A percentile compares a stretch with the other conserved stretches of the same genome.
Conservation (phyloP, 2,797 vertebrate genomes). For the Pantherophis alleghaniensis region DNA sequence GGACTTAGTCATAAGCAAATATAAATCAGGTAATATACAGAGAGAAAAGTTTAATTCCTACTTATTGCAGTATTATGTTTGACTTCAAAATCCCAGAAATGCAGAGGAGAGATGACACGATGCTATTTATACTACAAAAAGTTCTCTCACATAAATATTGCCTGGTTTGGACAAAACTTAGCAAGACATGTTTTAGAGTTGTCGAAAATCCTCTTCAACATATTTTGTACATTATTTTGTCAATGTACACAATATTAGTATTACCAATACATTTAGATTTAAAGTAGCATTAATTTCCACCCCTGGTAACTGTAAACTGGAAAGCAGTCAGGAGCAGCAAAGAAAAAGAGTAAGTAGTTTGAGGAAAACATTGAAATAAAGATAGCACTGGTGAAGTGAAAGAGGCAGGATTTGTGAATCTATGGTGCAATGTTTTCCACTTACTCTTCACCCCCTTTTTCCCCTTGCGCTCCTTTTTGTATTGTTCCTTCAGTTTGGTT, state of each 20-base stretch:
- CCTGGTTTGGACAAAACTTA: slow-evolving; percentile 22
- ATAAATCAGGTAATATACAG: neutral
- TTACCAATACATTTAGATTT: slow-evolving; percentile 34
- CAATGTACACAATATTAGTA: slow-evolving; percentile 47
- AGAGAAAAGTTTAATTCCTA: neutral
- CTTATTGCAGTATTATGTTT: neutral
- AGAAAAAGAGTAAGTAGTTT: slow-evolving; percentile 81
- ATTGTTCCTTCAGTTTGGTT: slow-evolving; percentile 99
- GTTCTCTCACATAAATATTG: neutral
- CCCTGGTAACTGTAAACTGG: slow-evolving; percentile 68
- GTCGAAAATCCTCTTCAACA: slow-evolving; percentile 37
- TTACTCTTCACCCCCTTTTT: slow-evolving; percentile 99
- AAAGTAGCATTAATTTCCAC: slow-evolving; percentile 74
- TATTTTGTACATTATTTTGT: slow-evolving; percentile 41
- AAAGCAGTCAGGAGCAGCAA: slow-evolving; percentile 78
- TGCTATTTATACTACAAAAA: neutral
- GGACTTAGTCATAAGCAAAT: neutral
- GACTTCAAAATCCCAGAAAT: neutral
- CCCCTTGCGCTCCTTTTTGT: slow-evolving; percentile 99
- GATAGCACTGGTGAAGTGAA: slow-evolving; percentile 71
- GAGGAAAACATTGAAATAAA: slow-evolving; percentile 81
- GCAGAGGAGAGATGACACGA: neutral
- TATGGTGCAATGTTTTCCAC: slow-evolving; percentile 85
- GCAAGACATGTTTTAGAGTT: slow-evolving; percentile 41
- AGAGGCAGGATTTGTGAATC: slow-evolving; percentile 72